These are phyloP conservation scores for Parthenolecanium corni DNA, from an alignment of 2,888 invertebrate genomes.

Conservation along the genomic window DNA sequence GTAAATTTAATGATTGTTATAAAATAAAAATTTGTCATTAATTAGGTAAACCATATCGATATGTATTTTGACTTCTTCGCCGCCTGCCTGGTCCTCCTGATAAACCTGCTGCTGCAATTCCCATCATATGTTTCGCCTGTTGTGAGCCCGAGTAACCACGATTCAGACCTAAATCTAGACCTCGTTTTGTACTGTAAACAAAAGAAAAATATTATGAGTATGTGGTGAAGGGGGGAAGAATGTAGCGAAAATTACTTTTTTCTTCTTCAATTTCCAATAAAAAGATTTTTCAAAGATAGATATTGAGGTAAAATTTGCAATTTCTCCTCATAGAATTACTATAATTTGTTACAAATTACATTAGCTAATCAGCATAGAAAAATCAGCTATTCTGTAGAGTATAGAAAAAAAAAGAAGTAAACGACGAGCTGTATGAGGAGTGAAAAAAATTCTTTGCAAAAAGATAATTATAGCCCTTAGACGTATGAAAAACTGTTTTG, in stretches of 20 bases:
- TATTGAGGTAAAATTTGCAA: too few species aligned
- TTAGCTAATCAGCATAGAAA: too few species aligned
- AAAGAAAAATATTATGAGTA: slow-evolving; percentile 4
- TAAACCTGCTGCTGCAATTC: slow-evolving; percentile 76
- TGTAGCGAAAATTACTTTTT: neutral
- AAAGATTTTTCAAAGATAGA: too few species aligned
- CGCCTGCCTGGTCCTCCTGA: slow-evolving; percentile 80
- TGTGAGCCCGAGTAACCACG: slow-evolving; percentile 82
- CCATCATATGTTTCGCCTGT: slow-evolving; percentile 84
- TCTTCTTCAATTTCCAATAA: neutral
- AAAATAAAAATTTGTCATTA: slow-evolving; percentile 4
- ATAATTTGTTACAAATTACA: too few species aligned
- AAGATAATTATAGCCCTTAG: too few species aligned
- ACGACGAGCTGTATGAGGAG: too few species aligned
- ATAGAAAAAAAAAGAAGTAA: too few species aligned
- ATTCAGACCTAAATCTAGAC: slow-evolving; percentile 73
- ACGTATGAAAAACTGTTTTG: too few species aligned
- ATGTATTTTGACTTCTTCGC: slow-evolving; percentile 46
- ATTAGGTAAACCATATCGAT: slow-evolving; percentile 12
- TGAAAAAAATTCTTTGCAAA: too few species aligned
- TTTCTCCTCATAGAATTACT: too few species aligned
- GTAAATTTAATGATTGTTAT: slow-evolving; percentile 19
- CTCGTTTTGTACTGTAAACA: slow-evolving; percentile 63
- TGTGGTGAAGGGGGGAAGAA: neutral
- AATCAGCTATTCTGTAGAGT: too few species aligned